A percentile compares a stretch with the other conserved stretches of the same genome.
phyloP scores from a whole-genome alignment of 2,797 vertebrate species.

The Petrocephalus sullivani region DNA sequence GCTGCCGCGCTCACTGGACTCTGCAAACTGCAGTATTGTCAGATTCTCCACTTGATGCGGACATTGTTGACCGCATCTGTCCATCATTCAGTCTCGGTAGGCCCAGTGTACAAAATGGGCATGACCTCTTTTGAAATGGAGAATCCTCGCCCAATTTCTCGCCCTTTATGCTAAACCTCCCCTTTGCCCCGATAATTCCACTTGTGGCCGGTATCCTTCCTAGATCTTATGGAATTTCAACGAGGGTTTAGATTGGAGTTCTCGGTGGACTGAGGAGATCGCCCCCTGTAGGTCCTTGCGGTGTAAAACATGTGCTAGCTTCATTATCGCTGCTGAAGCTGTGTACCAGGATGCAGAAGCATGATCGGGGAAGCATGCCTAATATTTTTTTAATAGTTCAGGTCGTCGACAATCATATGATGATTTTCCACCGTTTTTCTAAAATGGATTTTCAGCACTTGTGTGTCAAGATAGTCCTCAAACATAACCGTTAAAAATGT shows the following conservation, averaged over 20 bases:
- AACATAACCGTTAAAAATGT: not conserved
- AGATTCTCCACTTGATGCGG: not conserved
- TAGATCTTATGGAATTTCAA: not conserved
- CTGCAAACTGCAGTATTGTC: not conserved
- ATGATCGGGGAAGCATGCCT: not conserved
- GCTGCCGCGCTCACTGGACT: not conserved
- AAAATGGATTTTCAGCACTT: not conserved
- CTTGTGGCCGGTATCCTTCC: not conserved
- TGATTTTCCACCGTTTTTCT: not conserved
- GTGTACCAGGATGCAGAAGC: not conserved
- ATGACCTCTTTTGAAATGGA: not conserved
- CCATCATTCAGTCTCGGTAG: not conserved
- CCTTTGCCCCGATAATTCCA: not conserved
- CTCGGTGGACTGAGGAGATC: slow-evolving; percentile 9
- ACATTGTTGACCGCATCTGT: not conserved
- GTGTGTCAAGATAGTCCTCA: not conserved
- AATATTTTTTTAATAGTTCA: not conserved
- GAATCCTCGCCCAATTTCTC: not conserved
- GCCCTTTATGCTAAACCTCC: not conserved
- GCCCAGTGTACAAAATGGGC: not conserved
- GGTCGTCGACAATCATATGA: not conserved
- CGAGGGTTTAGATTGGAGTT: not conserved
- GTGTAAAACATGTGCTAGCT: not conserved
- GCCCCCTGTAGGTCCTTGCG: not conserved
- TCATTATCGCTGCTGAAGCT: not conserved